Base-by-base conservation (phyloP, 2,888 invertebrate species). In the Myathropa florea region DNA sequence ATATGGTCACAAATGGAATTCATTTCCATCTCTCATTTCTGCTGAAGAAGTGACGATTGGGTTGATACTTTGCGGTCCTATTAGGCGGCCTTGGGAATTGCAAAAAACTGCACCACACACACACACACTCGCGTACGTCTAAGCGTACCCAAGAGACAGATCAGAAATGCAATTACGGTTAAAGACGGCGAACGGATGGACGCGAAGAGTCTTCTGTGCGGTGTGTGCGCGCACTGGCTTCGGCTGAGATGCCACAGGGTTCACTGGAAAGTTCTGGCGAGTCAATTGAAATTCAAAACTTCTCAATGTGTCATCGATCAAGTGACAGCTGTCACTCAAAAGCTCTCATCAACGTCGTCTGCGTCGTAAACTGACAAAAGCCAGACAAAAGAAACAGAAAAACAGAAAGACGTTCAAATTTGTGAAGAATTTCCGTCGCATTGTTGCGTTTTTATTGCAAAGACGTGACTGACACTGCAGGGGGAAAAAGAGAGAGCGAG, bases 1-100 rank as follows among this genome's bases (percentile, higher is more conserved):
- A 81, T 78, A 76, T 81, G 64, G 59, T 59, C 64, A 39, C 68
- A 68, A 76, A 85, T 68, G 84, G 84, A 81, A 81, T 85, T 77
- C 46, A 46, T 81, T 30, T 70, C 59, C 60, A 60, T 60, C 60
- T 65, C 65, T 75, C 9, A 2, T 23, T 61, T 39, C 10, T 55
- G 53, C 23, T 33, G 33, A 63, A 73, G 83, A 65, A 75, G 53
- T 79, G 83, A 77, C 30, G 63, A 79, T 78, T 67, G 46, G 12
- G 65, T 7, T 7, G 18, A 39, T 46, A 65, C 63, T 71, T 79
- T 79, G 78, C 60, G 70, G 83, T 75, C 64, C 4, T 33, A 39
- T 61, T 72, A 72, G 28, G 60, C 55, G 79, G 79, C 79, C 79
- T 79, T 79, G 79, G 65, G 30, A 79, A 65, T 71, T 79, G 18